Percentiles rank a stretch among this genome's conserved stretches.
Conservation (phyloP, 2,888 invertebrate species). For the Marronus borbonicus region DNA sequence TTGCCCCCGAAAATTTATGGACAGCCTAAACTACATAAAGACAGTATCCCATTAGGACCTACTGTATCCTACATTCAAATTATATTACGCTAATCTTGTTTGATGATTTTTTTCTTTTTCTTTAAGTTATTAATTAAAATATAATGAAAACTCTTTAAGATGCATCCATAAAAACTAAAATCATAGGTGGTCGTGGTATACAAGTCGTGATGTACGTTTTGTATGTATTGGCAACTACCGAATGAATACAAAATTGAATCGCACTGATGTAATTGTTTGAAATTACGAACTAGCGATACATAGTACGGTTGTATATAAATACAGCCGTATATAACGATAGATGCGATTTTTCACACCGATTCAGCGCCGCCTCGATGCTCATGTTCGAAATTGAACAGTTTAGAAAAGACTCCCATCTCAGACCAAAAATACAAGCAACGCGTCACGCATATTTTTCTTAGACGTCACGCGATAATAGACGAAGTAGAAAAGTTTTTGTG, state of each 20-base stretch:
- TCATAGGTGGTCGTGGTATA: too few relatives aligned
- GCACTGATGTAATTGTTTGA: constrained; percentile 46
- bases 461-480: constrained; percentile 24
- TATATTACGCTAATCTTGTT: too few relatives aligned
- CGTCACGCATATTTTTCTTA: constrained; percentile 41
- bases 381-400: constrained; percentile 11
- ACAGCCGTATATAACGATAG: neutral
- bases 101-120: too few relatives aligned
- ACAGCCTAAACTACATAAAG: too few relatives aligned
- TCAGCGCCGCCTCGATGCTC: neutral
- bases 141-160: too few relatives aligned
- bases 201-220: neutral
- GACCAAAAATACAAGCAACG: constrained; percentile 27
- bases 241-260: constrained; percentile 16
- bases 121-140: too few relatives aligned
- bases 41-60: too few relatives aligned
- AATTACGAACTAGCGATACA: constrained; percentile 13
- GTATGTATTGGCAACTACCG: constrained; percentile 23
- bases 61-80: too few relatives aligned
- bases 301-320: constrained; percentile 1
- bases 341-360: constrained; percentile 20
- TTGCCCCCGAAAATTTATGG: too few relatives aligned
- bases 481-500: constrained; percentile 9
- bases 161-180: too few relatives aligned
- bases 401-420: constrained; percentile 6